Evolutionary conservation across 2,888 invertebrate species (phyloP).

Genomic region (Fissipunctia ypsillon): DNA sequence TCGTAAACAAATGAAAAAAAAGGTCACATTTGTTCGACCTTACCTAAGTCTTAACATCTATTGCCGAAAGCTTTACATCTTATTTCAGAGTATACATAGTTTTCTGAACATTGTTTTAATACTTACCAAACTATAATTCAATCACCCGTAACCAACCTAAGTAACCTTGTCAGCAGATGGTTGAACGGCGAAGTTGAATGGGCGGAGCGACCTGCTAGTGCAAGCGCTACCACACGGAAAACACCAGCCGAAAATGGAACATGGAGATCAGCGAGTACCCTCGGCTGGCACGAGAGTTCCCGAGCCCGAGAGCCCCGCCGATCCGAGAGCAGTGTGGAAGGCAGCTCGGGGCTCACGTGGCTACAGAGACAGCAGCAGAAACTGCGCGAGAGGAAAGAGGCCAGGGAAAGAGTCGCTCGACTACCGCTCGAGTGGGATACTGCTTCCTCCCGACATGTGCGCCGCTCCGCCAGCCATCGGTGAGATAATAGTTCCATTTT

Average conservation of each 20-base stretch:
- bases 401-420: slow-evolving; percentile 93
- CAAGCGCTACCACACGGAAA: slow-evolving; percentile 76
- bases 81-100: not conserved
- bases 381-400: slow-evolving; percentile 94
- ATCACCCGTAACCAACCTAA: not conserved
- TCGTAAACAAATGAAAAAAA: not conserved
- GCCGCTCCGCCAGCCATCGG: slow-evolving; percentile 89
- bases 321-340: slow-evolving; percentile 83
- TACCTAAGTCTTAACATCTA: not conserved
- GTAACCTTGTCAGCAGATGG: slow-evolving; percentile 79
- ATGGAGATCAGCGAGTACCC: slow-evolving; percentile 84
- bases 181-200: slow-evolving; percentile 86
- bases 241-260: slow-evolving; percentile 82
- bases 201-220: slow-evolving; percentile 81
- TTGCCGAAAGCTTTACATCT: not conserved
- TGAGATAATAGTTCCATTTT: slow-evolving; percentile 64
- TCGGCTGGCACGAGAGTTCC: slow-evolving; percentile 84
- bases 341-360: slow-evolving; percentile 93
- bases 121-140: not conserved
- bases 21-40: not conserved
- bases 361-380: slow-evolving; percentile 95
- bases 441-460: slow-evolving; percentile 85
- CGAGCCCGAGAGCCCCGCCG: slow-evolving; percentile 82
- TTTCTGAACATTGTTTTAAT: not conserved
- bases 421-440: slow-evolving; percentile 92